Conservation (phyloP, 2,888 invertebrate genomes). For the Phengaris alcon region DNA sequence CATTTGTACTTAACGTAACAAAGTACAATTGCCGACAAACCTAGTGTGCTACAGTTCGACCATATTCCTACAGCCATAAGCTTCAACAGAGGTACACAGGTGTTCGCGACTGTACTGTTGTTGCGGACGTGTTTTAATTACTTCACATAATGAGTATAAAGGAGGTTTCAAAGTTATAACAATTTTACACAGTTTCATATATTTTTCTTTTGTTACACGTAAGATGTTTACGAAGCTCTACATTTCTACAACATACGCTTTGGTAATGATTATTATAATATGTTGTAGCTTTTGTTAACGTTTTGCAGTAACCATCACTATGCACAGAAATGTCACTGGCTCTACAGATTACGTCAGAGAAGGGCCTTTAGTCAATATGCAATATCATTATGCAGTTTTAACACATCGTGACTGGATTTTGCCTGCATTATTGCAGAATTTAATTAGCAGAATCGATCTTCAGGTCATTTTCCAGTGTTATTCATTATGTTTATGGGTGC, state of each 20-base stretch:
- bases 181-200: neutral
- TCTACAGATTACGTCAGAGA: too few species aligned
- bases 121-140: neutral
- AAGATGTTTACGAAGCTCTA: neutral
- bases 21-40: neutral
- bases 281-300: neutral
- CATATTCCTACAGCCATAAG: neutral
- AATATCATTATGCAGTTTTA: too few species aligned
- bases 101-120: neutral
- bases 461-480: too few species aligned
- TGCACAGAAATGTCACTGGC: neutral
- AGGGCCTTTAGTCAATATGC: too few species aligned
- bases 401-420: too few species aligned
- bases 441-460: too few species aligned
- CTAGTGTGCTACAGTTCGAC: neutral
- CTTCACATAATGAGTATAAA: slow-evolving; percentile 2
- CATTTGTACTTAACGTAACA: neutral
- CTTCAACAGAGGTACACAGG: neutral
- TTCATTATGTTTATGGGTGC: too few species aligned
- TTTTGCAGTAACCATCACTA: neutral
- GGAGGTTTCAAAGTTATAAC: slow-evolving; percentile 5
- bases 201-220: neutral
- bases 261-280: neutral
- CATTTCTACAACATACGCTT: neutral
- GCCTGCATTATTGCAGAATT: too few species aligned